Conservation (phyloP, 2,113 vertebrate species). For the Crotophaga sulcirostris region DNA sequence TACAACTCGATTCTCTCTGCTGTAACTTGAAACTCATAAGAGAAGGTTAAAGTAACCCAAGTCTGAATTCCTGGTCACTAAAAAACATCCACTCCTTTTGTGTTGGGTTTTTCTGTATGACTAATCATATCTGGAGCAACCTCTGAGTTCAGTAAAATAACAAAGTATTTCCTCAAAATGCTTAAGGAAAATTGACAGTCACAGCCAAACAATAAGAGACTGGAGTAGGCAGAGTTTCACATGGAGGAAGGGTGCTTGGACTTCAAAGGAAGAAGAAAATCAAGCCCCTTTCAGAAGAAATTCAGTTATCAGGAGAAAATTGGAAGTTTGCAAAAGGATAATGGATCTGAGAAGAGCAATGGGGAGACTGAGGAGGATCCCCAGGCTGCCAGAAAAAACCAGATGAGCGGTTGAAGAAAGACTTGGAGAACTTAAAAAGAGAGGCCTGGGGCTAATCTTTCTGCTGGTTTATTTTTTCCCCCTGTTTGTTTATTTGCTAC, state of each 20-base stretch:
- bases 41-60: conserved; percentile 29
- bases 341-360: background rate
- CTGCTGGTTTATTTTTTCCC: conserved; percentile 14
- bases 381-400: background rate
- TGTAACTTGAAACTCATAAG: conserved; percentile 15
- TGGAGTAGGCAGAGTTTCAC: background rate
- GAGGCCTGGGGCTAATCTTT: conserved; percentile 63
- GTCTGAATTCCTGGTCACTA: background rate
- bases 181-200: background rate
- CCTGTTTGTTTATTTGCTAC: conserved; percentile 69
- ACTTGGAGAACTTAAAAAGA: conserved; percentile 17
- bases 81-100: background rate
- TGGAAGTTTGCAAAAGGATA: background rate
- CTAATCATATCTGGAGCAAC: background rate
- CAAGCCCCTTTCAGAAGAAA: background rate
- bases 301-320: background rate
- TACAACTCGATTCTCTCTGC: conserved; percentile 3
- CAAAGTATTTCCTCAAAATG: background rate
- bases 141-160: background rate
- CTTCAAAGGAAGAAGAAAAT: background rate
- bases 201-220: background rate
- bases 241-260: background rate
- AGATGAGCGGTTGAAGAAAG: conserved; percentile 27
- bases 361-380: background rate
- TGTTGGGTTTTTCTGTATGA: background rate